phyloP scores from a whole-genome alignment of 2,113 vertebrate species.

The Accipiter virgatus region DNA sequence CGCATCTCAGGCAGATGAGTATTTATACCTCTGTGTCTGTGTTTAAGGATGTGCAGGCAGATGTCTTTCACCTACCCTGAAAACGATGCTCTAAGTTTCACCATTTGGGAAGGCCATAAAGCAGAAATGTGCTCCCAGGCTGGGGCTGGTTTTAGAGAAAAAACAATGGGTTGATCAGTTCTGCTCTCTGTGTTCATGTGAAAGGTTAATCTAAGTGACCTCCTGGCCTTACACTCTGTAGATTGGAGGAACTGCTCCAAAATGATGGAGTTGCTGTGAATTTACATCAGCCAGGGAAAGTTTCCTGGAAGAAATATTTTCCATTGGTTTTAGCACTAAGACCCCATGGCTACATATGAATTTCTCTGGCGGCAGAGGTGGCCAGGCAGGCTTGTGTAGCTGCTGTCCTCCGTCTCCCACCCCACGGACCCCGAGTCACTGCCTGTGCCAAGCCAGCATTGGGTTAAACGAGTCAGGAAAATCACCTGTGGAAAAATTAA shows the following conservation, averaged over 20 bases:
- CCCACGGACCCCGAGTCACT: not conserved
- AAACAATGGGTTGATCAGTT: not conserved
- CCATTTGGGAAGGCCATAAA: not conserved
- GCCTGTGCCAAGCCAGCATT: accelerated
- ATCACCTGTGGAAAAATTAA: accelerated
- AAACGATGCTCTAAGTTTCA: not conserved
- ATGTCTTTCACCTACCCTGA: not conserved
- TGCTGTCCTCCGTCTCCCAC: not conserved
- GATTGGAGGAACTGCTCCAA: not conserved
- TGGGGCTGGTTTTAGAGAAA: not conserved
- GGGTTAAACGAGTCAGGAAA: not conserved
- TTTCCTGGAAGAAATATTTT: not conserved
- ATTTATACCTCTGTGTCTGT: not conserved
- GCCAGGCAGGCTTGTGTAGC: not conserved
- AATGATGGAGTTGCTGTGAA: not conserved
- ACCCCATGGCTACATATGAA: not conserved
- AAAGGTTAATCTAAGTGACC: not conserved
- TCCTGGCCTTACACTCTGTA: not conserved
- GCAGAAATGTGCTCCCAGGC: not conserved
- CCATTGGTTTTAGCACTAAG: not conserved
- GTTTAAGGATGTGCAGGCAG: not conserved
- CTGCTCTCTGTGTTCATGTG: not conserved
- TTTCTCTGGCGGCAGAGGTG: not conserved
- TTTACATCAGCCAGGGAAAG: not conserved
- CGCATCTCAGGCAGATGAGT: accelerated